Percentiles rank a stretch among this genome's conserved stretches.
Evolutionary conservation across 2,113 vertebrate species (phyloP).

Genomic region (Gavialis gangeticus): DNA sequence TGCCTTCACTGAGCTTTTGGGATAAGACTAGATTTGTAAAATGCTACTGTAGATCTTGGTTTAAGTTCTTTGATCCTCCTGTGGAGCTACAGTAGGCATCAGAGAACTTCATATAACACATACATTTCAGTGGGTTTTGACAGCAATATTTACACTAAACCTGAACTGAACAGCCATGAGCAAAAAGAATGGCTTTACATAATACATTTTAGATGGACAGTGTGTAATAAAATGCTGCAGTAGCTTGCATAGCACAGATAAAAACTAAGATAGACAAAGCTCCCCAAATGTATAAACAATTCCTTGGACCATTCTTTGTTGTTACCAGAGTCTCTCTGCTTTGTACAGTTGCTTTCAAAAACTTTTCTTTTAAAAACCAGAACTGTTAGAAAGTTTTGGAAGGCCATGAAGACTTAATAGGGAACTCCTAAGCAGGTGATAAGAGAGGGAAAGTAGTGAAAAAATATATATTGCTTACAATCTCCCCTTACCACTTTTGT

Average conservation of each 20-base stretch:
- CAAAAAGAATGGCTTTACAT: background rate
- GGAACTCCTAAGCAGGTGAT: background rate
- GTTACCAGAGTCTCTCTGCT: background rate
- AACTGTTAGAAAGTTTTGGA: background rate
- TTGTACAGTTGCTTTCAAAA: background rate
- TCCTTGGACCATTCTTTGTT: background rate
- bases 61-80: background rate
- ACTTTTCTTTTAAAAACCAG: background rate
- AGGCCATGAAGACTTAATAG: background rate
- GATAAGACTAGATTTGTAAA: background rate
- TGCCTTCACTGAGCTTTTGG: background rate
- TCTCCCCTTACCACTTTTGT: background rate
- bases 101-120: background rate
- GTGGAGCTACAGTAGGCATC: background rate
- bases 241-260: background rate
- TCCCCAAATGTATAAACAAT: background rate
- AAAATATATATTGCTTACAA: background rate
- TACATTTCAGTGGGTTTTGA: background rate
- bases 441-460: background rate
- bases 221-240: background rate
- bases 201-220: background rate
- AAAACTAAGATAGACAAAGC: background rate
- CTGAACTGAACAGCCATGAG: background rate
- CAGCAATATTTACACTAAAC: background rate
- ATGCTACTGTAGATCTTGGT: accelerated